phyloP scores from a whole-genome alignment of 2,113 vertebrate species.

The Phoenicopterus ruber region DNA sequence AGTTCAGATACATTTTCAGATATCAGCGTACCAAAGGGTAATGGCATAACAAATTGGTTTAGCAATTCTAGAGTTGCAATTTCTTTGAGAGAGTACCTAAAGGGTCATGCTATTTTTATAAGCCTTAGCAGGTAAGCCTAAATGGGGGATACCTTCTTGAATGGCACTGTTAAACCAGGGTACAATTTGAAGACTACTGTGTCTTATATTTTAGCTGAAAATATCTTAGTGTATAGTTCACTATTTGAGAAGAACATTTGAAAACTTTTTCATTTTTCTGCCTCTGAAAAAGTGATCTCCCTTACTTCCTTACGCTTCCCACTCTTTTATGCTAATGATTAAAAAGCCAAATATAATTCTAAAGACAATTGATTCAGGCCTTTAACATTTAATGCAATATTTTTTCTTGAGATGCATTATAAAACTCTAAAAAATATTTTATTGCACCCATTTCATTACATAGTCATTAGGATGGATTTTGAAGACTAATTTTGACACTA shows the following conservation, averaged over 20 bases:
- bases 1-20: not conserved
- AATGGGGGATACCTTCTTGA: not conserved
- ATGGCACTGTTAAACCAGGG: not conserved
- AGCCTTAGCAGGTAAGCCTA: not conserved
- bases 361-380: not conserved
- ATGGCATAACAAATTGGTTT: not conserved
- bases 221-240: not conserved
- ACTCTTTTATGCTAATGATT: not conserved
- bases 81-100: not conserved
- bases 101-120: not conserved
- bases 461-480: not conserved
- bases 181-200: not conserved
- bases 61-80: not conserved
- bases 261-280: not conserved
- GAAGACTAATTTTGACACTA: not conserved
- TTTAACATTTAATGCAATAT: not conserved
- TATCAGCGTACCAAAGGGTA: not conserved
- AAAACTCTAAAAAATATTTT: not conserved
- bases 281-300: not conserved
- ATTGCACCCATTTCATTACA: not conserved
- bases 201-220: not conserved
- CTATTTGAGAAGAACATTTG: not conserved
- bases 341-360: not conserved
- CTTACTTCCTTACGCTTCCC: not conserved
- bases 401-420: not conserved